These are phyloP conservation scores for Trichopoda pennipes DNA, from an alignment of 2,888 invertebrate species.

Conservation along the genomic window DNA sequence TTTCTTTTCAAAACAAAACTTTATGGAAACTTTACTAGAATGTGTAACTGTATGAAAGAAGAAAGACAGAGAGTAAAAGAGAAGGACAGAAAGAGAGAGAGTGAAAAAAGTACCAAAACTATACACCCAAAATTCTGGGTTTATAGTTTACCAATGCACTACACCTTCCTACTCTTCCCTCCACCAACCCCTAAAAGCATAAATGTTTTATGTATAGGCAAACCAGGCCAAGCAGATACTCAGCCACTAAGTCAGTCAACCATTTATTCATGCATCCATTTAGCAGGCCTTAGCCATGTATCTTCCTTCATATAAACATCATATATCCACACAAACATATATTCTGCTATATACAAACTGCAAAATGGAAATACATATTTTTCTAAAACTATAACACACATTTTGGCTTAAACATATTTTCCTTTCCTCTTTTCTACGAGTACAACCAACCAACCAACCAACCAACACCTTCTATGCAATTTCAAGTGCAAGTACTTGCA, in stretches of 20 bases:
- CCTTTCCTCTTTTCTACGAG: neutral
- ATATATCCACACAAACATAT: neutral
- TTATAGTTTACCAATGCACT: constrained; percentile 22
- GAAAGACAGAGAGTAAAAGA: neutral
- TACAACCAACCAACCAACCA: no score
- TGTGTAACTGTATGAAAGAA: constrained; percentile 1
- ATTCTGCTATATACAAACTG: neutral
- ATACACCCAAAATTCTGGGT: constrained; percentile 24
- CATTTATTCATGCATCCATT: constrained; percentile 37
- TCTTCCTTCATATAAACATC: neutral
- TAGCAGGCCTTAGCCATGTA: constrained; percentile 2
- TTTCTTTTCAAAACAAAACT: constrained; percentile 47
- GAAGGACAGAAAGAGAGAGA: no score
- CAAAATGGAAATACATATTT: constrained; percentile 20
- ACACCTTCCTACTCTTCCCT: neutral
- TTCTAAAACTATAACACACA: constrained; percentile 38
- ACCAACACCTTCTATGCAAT: constrained; percentile 19
- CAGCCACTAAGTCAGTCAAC: constrained; percentile 42
- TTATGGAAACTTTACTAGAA: constrained; percentile 46
- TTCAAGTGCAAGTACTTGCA: constrained; percentile 49
- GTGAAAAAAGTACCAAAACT: constrained; percentile 2
- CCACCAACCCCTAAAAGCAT: neutral
- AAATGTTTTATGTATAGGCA: constrained; percentile 24
- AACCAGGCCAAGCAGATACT: constrained; percentile 38
- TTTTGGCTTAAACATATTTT: constrained; percentile 40